These are phyloP conservation scores for Micromussa lordhowensis DNA, from an alignment of 92 coral and sea anemone genomes.

Conservation along the genomic window DNA sequence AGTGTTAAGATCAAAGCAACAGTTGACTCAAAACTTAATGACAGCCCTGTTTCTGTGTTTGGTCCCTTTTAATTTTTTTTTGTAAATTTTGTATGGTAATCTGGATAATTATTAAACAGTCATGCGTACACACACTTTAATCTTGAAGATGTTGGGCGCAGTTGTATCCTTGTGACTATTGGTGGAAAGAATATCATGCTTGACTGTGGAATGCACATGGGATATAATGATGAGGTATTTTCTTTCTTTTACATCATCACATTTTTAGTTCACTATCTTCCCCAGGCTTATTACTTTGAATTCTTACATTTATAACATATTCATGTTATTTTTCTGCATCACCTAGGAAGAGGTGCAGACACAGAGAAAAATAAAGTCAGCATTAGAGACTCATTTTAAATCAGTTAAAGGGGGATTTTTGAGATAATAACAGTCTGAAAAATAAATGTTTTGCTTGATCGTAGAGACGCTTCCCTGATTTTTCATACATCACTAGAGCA, in stretches of 20 bases:
- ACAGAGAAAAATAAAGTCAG: neutral
- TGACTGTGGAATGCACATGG: slow-evolving; percentile 99
- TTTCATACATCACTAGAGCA: slow-evolving; percentile 88
- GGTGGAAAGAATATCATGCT: slow-evolving; percentile 98
- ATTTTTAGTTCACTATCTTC: neutral
- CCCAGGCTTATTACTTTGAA: neutral
- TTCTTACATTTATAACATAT: no score
- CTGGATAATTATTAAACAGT: neutral
- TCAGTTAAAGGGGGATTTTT: neutral
- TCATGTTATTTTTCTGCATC: neutral
- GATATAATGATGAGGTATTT: slow-evolving; percentile 95
- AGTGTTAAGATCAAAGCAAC: no score
- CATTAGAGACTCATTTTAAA: neutral
- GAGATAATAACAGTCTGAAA: neutral
- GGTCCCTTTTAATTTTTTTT: neutral
- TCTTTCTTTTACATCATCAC: neutral
- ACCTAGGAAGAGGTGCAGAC: neutral
- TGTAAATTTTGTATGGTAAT: neutral
- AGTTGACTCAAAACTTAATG: no score
- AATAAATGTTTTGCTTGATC: neutral
- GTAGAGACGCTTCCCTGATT: slow-evolving; percentile 98
- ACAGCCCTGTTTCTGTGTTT: no score
- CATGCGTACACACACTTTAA: neutral
- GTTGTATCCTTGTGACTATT: slow-evolving; percentile 94
- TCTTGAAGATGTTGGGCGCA: slow-evolving; percentile 92